phyloP scores from a whole-genome alignment of 2,113 vertebrate genomes.

The Australoheros scitulus region DNA sequence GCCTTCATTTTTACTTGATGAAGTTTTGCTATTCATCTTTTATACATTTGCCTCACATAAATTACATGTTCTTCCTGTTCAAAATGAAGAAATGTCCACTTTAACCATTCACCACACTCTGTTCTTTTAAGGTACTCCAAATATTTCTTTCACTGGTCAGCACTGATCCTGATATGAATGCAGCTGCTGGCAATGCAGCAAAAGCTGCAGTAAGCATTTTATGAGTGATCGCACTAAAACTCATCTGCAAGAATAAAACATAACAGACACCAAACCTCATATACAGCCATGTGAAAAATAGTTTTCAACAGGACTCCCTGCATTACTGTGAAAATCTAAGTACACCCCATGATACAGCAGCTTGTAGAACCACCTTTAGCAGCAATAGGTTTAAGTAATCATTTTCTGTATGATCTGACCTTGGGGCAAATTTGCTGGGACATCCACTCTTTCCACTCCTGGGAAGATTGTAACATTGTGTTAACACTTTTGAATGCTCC shows the following conservation, averaged over 20 bases:
- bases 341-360: not conserved
- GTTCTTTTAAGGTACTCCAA: not conserved
- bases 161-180: not conserved
- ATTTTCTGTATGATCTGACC: not conserved
- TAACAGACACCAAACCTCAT: not conserved
- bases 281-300: not conserved
- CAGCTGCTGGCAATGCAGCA: not conserved
- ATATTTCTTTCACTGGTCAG: not conserved
- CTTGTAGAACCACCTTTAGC: not conserved
- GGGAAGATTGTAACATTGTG: too few relatives aligned
- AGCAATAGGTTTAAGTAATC: not conserved
- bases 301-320: not conserved
- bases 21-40: not conserved
- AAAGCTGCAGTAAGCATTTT: not conserved
- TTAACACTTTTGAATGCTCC: too few relatives aligned
- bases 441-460: too few relatives aligned
- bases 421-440: too few relatives aligned
- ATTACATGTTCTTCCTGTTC: not conserved
- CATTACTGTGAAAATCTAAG: not conserved
- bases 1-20: not conserved
- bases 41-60: not conserved
- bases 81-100: constrained; percentile 2
- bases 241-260: not conserved
- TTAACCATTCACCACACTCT: not conserved
- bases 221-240: not conserved